phyloP scores from a whole-genome alignment of 2,797 vertebrate species.

The Propithecus deckenii region DNA sequence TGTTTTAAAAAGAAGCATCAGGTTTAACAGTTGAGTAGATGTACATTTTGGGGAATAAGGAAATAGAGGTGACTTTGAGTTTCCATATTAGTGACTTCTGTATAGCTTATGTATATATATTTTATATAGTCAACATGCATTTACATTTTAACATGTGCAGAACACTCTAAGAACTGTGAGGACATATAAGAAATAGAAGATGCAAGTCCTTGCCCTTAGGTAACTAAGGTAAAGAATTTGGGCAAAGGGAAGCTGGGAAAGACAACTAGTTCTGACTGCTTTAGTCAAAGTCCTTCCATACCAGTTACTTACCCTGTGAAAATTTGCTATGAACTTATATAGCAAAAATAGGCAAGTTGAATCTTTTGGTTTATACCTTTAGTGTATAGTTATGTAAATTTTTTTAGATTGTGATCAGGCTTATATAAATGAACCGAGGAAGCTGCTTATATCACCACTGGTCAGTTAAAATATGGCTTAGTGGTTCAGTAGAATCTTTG shows the following conservation, averaged over 20 bases:
- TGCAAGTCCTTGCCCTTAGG: neutral
- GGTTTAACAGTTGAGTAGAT: neutral
- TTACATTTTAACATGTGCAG: neutral
- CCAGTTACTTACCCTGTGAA: neutral
- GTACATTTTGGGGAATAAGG: constrained; percentile 2
- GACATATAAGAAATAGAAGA: neutral
- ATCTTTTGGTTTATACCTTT: constrained; percentile 32
- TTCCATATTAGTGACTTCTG: neutral
- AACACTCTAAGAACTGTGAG: neutral
- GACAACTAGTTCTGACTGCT: neutral
- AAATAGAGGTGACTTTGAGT: constrained; percentile 8
- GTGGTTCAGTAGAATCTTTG: neutral
- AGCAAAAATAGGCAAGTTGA: constrained; percentile 1
- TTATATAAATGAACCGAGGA: neutral
- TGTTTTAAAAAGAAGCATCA: neutral
- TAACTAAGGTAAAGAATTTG: neutral
- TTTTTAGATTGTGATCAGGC: constrained; percentile 19
- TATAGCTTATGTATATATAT: neutral
- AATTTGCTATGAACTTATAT: constrained; percentile 33
- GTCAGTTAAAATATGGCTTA: neutral
- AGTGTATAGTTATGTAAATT: neutral
- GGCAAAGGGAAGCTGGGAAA: neutral
- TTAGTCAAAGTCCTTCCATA: neutral
- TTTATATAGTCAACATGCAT: neutral
- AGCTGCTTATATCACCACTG: neutral